Evolutionary conservation across 2,888 invertebrate genomes (phyloP).

Genomic region (Pyralis farinalis): DNA sequence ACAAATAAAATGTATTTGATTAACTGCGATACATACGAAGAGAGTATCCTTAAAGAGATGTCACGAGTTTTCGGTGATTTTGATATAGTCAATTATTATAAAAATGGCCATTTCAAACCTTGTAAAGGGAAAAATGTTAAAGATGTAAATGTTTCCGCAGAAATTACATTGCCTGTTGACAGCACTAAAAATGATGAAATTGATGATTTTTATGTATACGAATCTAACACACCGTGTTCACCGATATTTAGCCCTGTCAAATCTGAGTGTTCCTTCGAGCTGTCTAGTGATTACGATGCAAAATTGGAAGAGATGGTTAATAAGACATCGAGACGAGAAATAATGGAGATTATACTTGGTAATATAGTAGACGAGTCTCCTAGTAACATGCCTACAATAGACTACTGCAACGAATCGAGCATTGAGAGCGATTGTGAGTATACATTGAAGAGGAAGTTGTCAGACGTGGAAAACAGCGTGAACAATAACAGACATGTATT

Average conservation of each 20-base stretch:
- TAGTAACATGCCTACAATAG: constrained; percentile 57
- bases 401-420: constrained; percentile 54
- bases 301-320: constrained; percentile 70
- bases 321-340: constrained; percentile 66
- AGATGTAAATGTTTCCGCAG: constrained; percentile 47
- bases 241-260: constrained; percentile 60
- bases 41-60: constrained; percentile 53
- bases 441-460: constrained; percentile 48
- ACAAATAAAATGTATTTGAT: constrained; percentile 51
- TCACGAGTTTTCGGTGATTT: constrained; percentile 46
- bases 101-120: constrained; percentile 56
- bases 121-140: constrained; percentile 48
- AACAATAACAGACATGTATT: constrained; percentile 60
- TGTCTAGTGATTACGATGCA: constrained; percentile 65
- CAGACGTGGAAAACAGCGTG: constrained; percentile 37
- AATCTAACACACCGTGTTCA: constrained; percentile 5
- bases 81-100: constrained; percentile 58
- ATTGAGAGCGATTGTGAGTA: constrained; percentile 39
- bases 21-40: constrained; percentile 64
- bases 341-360: constrained; percentile 77
- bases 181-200: constrained; percentile 7
- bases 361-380: constrained; percentile 44
- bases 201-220: constrained; percentile 20
- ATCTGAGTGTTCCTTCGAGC: constrained; percentile 69
- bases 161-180: constrained; percentile 55